Conservation (phyloP, 2,888 invertebrate species). For the Drosophila percnosoma region DNA sequence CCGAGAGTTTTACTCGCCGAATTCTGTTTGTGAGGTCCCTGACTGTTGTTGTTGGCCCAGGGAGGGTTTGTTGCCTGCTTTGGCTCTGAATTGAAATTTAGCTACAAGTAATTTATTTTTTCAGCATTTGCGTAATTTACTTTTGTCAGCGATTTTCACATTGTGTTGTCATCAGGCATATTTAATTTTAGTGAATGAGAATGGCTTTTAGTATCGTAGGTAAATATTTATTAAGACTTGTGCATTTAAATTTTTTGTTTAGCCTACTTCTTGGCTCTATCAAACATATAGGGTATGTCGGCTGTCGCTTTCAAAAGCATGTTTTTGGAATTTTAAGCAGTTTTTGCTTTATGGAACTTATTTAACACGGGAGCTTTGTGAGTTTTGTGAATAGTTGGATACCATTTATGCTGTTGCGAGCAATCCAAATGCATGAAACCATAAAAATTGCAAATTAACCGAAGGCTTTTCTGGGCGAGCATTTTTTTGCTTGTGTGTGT, state of each 20-base stretch:
- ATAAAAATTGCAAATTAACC: conserved; percentile 83
- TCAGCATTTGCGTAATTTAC: conserved; percentile 26
- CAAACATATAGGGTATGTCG: not conserved
- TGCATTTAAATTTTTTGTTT: not conserved
- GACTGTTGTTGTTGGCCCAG: conserved; percentile 38
- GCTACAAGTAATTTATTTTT: not conserved
- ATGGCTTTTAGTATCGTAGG: not conserved
- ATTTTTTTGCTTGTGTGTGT: conserved; percentile 17
- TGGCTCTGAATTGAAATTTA: conserved; percentile 57
- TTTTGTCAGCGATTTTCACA: conserved; percentile 4
- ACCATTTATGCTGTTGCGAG: conserved; percentile 30
- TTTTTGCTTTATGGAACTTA: conserved; percentile 29
- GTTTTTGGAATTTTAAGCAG: not conserved
- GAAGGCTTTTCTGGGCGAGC: conserved; percentile 35
- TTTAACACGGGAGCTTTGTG: conserved; percentile 15
- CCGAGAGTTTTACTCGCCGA: conserved; percentile 23
- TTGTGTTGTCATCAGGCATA: not conserved
- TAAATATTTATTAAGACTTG: not conserved
- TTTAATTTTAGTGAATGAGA: not conserved
- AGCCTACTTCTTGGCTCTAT: conserved; percentile 19
- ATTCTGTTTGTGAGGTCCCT: conserved; percentile 29
- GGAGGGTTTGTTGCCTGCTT: conserved; percentile 37
- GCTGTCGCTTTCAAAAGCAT: not conserved
- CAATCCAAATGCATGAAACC: conserved; percentile 76
- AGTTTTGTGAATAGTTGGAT: conserved; percentile 11